phyloP scores from a whole-genome alignment of 2,113 vertebrate species.

The Arothron firmamentum region DNA sequence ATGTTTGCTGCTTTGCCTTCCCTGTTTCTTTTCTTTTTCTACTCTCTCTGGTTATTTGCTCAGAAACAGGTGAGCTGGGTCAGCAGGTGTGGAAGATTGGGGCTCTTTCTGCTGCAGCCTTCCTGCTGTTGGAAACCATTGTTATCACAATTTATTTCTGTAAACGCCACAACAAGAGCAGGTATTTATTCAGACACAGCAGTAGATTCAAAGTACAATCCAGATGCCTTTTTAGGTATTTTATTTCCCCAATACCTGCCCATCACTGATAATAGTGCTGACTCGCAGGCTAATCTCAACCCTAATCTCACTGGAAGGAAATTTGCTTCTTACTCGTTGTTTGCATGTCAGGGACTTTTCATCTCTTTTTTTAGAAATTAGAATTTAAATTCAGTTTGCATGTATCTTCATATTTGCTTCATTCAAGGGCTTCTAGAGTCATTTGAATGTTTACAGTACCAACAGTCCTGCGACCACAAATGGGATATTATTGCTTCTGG shows the following conservation, averaged over 20 bases:
- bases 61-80: slow-evolving; percentile 46
- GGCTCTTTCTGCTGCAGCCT: slow-evolving; percentile 62
- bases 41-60: background rate
- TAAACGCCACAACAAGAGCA: slow-evolving; percentile 64
- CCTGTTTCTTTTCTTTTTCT: background rate
- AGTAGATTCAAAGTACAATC: too few species aligned
- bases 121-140: slow-evolving; percentile 67
- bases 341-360: background rate
- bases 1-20: too few species aligned
- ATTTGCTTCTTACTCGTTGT: background rate
- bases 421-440: slow-evolving; percentile 36
- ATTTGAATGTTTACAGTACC: slow-evolving; percentile 46
- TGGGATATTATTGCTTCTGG: slow-evolving; percentile 52
- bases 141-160: slow-evolving; percentile 68
- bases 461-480: slow-evolving; percentile 51
- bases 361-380: slow-evolving; percentile 22
- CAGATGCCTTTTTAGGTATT: too few species aligned
- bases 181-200: slow-evolving; percentile 32
- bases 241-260: too few species aligned
- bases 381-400: slow-evolving; percentile 13
- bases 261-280: too few species aligned
- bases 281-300: too few species aligned
- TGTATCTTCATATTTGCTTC: slow-evolving; percentile 1
- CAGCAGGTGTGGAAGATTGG: slow-evolving; percentile 74
- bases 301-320: too few species aligned